Evolutionary conservation across 2,797 vertebrate genomes (phyloP).

Genomic region (Acanthurus leucopareius): DNA sequence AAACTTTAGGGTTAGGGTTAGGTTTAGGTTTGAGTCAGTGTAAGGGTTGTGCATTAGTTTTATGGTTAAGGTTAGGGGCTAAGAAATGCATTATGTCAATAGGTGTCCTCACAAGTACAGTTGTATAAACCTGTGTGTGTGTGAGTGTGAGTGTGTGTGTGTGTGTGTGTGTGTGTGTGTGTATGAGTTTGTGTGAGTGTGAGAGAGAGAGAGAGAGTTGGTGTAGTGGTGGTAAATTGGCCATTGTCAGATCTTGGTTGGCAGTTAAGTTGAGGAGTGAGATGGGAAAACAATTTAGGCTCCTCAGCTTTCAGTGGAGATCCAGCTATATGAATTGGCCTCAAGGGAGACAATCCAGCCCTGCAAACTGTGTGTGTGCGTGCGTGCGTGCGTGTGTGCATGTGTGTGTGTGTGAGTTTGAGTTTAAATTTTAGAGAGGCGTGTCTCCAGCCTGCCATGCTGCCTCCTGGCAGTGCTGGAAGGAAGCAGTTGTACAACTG

Average conservation of each 20-base stretch:
- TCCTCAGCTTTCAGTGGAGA: conserved; percentile 64
- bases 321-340: conserved; percentile 67
- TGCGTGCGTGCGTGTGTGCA: neutral
- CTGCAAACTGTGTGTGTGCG: conserved; percentile 38
- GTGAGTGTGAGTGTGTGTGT: too few relatives aligned
- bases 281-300: conserved; percentile 61
- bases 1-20: too few relatives aligned
- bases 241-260: conserved; percentile 63
- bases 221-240: neutral
- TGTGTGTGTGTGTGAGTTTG: too few relatives aligned
- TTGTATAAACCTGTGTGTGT: too few relatives aligned
- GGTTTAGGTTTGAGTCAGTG: too few relatives aligned
- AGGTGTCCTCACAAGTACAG: too few relatives aligned
- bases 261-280: conserved; percentile 57
- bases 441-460: conserved; percentile 48
- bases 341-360: conserved; percentile 52
- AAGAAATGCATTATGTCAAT: too few relatives aligned
- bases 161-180: too few relatives aligned
- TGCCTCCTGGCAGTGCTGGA: conserved; percentile 31
- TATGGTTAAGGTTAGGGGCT: too few relatives aligned
- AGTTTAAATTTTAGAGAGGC: conserved; percentile 25
- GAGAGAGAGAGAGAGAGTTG: too few relatives aligned
- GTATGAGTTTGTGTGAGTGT: too few relatives aligned
- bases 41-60: too few relatives aligned
- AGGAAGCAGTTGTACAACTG: conserved; percentile 33